Conservation (phyloP, 2,113 vertebrate genomes). For the Gadus macrocephalus region DNA sequence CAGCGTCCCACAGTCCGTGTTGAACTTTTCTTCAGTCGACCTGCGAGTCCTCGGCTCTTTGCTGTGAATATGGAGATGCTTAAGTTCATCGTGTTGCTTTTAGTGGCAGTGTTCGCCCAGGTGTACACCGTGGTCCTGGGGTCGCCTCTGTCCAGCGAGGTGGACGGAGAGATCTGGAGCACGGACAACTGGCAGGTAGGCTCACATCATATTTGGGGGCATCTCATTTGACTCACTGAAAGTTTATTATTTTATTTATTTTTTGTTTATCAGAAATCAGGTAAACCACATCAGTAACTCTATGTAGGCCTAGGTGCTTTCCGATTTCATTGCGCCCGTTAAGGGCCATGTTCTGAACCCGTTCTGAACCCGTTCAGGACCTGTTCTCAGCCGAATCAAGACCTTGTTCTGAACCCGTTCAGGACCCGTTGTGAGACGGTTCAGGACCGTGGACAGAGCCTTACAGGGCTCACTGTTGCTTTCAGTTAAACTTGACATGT, state of each 20-base stretch:
- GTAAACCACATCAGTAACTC: no score
- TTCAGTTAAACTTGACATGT: neutral
- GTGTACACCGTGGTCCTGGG: conserved; percentile 40
- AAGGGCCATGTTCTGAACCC: conserved; percentile 1
- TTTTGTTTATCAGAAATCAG: neutral
- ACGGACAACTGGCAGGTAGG: conserved; percentile 64
- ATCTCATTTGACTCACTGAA: neutral
- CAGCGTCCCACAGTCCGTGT: neutral
- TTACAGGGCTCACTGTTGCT: no score
- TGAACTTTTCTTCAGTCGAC: neutral
- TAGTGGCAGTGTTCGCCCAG: conserved; percentile 52
- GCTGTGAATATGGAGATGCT: conserved; percentile 52
- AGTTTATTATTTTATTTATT: neutral
- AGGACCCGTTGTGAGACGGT: no score
- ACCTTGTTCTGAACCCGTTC: no score
- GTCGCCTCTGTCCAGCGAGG: conserved; percentile 34
- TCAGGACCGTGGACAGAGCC: conserved; percentile 22
- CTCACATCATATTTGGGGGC: no score
- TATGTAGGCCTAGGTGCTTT: no score
- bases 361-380: no score
- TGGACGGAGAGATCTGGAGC: conserved; percentile 49
- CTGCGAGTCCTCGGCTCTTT: neutral
- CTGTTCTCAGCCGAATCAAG: neutral
- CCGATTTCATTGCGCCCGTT: neutral
- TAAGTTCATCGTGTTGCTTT: conserved; percentile 50